Conservation (phyloP, 2,113 vertebrate species). For the Coryphaenoides rupestris region DNA sequence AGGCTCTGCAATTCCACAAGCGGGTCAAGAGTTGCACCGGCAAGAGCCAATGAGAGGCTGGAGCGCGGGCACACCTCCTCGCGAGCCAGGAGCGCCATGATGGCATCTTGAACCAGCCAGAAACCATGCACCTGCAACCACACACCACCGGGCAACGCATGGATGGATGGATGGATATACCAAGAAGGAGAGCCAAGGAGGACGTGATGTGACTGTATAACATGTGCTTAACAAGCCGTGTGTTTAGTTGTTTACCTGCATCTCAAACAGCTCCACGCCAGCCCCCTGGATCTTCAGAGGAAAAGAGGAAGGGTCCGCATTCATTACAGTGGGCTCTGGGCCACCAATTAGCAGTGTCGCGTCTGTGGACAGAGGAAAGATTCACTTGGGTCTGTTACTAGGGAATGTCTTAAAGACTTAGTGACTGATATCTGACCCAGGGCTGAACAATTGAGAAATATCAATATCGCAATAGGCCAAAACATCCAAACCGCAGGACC, state of each 20-base stretch:
- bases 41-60: slow-evolving; percentile 62
- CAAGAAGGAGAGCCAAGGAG: too few species aligned
- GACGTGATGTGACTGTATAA: too few species aligned
- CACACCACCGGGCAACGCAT: neutral
- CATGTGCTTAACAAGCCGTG: neutral
- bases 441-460: too few species aligned
- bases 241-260: slow-evolving; percentile 61
- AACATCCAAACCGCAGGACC: too few species aligned
- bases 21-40: slow-evolving; percentile 66
- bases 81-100: slow-evolving; percentile 58
- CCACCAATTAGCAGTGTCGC: slow-evolving; percentile 37
- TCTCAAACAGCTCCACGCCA: slow-evolving; percentile 73
- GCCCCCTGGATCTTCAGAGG: slow-evolving; percentile 75
- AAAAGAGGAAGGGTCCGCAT: slow-evolving; percentile 54
- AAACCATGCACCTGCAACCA: slow-evolving; percentile 62
- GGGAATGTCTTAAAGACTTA: too few species aligned
- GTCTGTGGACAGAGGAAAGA: slow-evolving; percentile 11
- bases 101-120: slow-evolving; percentile 72
- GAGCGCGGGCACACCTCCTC: slow-evolving; percentile 72
- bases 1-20: slow-evolving; percentile 62
- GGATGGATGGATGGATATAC: neutral
- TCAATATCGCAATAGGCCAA: too few species aligned
- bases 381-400: too few species aligned
- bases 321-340: slow-evolving; percentile 9
- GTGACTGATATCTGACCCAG: too few species aligned